Percentiles rank a stretch among this genome's conserved stretches.
phyloP scores from a whole-genome alignment of 2,888 invertebrate genomes.

The Hirtodrosophila confusa region DNA sequence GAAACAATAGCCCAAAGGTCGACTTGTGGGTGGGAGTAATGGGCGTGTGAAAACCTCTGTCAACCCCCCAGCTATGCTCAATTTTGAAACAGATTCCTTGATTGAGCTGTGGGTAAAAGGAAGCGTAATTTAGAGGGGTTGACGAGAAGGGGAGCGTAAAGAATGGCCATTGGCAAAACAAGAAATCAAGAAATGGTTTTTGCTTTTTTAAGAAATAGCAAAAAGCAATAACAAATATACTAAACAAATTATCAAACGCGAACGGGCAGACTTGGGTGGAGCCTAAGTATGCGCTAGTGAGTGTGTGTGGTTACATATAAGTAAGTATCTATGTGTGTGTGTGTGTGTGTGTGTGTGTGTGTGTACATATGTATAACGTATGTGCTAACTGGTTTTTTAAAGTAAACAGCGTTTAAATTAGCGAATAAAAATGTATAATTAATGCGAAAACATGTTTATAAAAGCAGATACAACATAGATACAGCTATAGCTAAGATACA shows the following conservation, averaged over 20 bases:
- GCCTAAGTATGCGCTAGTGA: conserved; percentile 31
- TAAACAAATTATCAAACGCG: conserved; percentile 51
- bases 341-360: conserved; percentile 17
- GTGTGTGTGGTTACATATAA: conserved; percentile 15
- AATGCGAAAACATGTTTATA: conserved; percentile 79
- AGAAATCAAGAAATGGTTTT: conserved; percentile 33
- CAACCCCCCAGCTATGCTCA: conserved; percentile 11
- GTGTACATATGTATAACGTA: conserved; percentile 27
- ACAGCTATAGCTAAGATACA: conserved; percentile 10
- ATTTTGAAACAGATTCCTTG: conserved; percentile 7
- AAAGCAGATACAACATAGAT: conserved; percentile 39
- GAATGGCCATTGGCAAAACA: conserved; percentile 24
- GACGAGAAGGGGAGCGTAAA: neutral
- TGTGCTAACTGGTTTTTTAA: conserved; percentile 76
- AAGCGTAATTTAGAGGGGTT: neutral
- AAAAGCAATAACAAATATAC: conserved; percentile 21
- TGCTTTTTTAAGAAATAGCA: conserved; percentile 33
- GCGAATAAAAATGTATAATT: conserved; percentile 81
- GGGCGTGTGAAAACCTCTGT: conserved; percentile 8
- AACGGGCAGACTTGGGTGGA: conserved; percentile 52
- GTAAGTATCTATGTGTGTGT: conserved; percentile 4
- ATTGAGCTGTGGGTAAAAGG: conserved; percentile 17
- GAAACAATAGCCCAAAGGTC: conserved; percentile 46
- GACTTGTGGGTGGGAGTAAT: conserved; percentile 10
- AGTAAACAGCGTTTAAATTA: conserved; percentile 77